These are phyloP conservation scores for Rhagonycha lutea DNA, from an alignment of 2,888 invertebrate species.

Conservation along the genomic window DNA sequence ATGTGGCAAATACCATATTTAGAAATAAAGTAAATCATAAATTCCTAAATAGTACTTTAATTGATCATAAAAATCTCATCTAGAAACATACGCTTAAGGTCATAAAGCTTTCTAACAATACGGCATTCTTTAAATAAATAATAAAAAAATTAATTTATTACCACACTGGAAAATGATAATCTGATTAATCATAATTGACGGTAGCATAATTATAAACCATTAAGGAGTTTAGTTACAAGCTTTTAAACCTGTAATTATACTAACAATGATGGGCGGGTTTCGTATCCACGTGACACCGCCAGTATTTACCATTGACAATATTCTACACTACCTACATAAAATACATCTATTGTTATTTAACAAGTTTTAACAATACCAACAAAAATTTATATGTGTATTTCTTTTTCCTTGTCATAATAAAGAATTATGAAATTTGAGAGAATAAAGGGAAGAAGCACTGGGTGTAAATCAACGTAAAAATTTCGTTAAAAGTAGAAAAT, in stretches of 20 bases:
- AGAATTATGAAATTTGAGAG: neutral
- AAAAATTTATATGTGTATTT: slow-evolving; percentile 30
- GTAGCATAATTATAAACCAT: slow-evolving; percentile 53
- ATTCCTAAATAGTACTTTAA: slow-evolving; percentile 24
- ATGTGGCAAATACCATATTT: slow-evolving; percentile 20
- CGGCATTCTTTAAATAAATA: slow-evolving; percentile 22
- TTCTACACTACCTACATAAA: slow-evolving; percentile 41
- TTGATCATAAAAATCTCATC: slow-evolving; percentile 24
- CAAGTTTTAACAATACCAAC: slow-evolving; percentile 35
- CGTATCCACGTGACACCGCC: slow-evolving; percentile 39
- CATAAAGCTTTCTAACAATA: slow-evolving; percentile 27
- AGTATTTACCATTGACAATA: slow-evolving; percentile 37
- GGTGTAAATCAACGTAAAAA: neutral
- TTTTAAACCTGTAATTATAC: slow-evolving; percentile 50
- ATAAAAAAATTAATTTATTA: slow-evolving; percentile 20
- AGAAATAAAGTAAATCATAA: slow-evolving; percentile 24
- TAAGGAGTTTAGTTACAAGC: slow-evolving; percentile 42
- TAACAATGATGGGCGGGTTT: slow-evolving; percentile 51
- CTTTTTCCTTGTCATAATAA: neutral
- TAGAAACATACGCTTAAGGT: slow-evolving; percentile 10
- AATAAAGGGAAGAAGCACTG: neutral
- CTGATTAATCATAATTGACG: slow-evolving; percentile 48
- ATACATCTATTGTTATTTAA: slow-evolving; percentile 37
- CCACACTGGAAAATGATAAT: slow-evolving; percentile 20
- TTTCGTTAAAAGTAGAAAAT: neutral